These are phyloP conservation scores for Lepisosteus osseus DNA, from an alignment of 2,113 vertebrate genomes.

Conservation along the genomic window DNA sequence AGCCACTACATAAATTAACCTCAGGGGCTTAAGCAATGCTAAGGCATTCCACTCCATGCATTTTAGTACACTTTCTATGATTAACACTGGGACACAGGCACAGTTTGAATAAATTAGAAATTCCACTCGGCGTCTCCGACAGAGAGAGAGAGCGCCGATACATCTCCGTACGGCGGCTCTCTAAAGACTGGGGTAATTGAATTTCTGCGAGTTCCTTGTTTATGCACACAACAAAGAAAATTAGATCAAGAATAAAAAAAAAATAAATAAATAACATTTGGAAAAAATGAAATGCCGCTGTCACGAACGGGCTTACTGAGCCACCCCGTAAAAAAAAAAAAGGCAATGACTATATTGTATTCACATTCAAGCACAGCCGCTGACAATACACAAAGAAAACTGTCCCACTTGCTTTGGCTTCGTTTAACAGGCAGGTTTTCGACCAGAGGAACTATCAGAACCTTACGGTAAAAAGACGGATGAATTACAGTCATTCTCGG, in stretches of 20 bases:
- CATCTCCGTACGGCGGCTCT: conserved; percentile 54
- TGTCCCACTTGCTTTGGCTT: conserved; percentile 25
- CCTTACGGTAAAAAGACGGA: background rate
- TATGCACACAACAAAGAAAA: conserved; percentile 60
- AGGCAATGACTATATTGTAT: conserved; percentile 47
- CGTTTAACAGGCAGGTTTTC: conserved; percentile 36
- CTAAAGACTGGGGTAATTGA: conserved; percentile 56
- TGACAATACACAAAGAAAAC: conserved; percentile 29
- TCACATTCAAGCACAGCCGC: conserved; percentile 38
- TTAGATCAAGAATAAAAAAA: conserved; percentile 42
- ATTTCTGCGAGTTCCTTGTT: conserved; percentile 57
- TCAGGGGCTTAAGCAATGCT: conserved; percentile 40
- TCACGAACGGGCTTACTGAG: conserved; percentile 43
- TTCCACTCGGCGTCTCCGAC: conserved; percentile 35
- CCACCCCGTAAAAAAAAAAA: conserved; percentile 24
- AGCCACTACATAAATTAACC: conserved; percentile 55
- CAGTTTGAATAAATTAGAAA: conserved; percentile 58
- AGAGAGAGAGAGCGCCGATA: conserved; percentile 41
- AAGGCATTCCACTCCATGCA: conserved; percentile 36
- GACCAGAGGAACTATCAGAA: background rate
- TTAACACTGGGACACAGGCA: conserved; percentile 45
- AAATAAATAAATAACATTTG: background rate
- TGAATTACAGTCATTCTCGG: conserved; percentile 18
- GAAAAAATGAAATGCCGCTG: conserved; percentile 48
- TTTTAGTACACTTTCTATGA: conserved; percentile 54